Percentiles rank a stretch among this genome's conserved stretches.
Conservation (phyloP, 2,888 invertebrate genomes). For the Hermaeophaga mercurialis region DNA sequence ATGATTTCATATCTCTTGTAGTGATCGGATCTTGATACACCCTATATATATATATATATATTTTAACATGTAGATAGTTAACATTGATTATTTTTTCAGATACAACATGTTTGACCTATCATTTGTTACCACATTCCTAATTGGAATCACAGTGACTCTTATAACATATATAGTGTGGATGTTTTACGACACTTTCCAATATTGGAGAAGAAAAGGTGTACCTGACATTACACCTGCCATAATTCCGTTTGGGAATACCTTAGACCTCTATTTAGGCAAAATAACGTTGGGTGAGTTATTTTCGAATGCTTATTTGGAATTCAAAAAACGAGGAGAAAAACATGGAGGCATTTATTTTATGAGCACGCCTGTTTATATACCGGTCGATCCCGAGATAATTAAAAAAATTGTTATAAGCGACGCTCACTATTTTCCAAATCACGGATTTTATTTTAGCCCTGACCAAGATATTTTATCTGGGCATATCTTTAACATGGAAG, state of each 20-base stretch:
- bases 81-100: constrained; percentile 8
- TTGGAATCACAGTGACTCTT: constrained; percentile 3
- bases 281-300: constrained; percentile 38
- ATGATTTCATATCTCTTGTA: too few relatives aligned
- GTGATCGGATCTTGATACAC: too few relatives aligned
- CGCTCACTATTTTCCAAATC: constrained; percentile 53
- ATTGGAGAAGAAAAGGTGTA: constrained; percentile 40
- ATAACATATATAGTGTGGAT: constrained; percentile 39
- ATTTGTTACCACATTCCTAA: background rate
- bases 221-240: constrained; percentile 36
- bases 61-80: too few relatives aligned
- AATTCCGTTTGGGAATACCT: constrained; percentile 43
- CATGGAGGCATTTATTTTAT: constrained; percentile 53
- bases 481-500: constrained; percentile 56
- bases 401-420: constrained; percentile 63
- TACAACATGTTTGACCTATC: background rate
- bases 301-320: constrained; percentile 32
- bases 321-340: constrained; percentile 39
- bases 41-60: too few relatives aligned
- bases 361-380: constrained; percentile 48
- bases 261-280: constrained; percentile 32
- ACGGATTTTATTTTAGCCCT: constrained; percentile 37
- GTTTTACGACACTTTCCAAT: constrained; percentile 66
- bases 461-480: constrained; percentile 54
- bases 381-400: constrained; percentile 45